Base-by-base conservation (phyloP, 64 coral and sea anemone genomes). In the Pachyseris speciosa region DNA sequence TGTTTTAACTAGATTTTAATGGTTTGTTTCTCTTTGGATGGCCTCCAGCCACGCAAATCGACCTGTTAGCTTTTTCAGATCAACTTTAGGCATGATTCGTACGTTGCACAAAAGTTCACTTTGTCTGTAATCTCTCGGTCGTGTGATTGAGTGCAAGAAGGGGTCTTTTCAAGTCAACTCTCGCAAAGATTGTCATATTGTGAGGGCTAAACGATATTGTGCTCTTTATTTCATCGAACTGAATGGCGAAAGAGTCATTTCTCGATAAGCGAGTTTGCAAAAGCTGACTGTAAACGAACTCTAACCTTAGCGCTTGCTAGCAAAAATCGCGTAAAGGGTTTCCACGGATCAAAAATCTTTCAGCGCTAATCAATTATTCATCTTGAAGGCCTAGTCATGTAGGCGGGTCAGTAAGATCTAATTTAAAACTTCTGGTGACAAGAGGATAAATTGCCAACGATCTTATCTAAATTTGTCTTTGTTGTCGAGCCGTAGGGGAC, bases 341-440 rank as follows among this genome's bases (percentile, higher is more conserved):
- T 81, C 77, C 20, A n/a, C 19, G 77, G 77, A 64, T 57, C 34
- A 81, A 61, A 40, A 61, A 48, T 81, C 77, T 81, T 61, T 81
- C 77, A 81, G 41, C 77, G 53, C 33, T 81, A 53, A 53, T 81
- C 77, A 81, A 81, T 81, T 81, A 81, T 81, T 81, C 77, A 81
- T 81, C 53, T 81, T 80, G 71, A 60, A 69, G 64, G 69, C 32
- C 75, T 57, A 78, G 80, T 81, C 65, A 61, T 69, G 76, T 88
- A 90, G 84, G 84, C 88, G 94, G 88, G 94, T 69, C 25, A 17
- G 27, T 65, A 55, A 67, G 64, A 88, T 96, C 89, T 92, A 74
- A 92, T 96, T 92, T 92, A 92, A 48, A 76, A 81, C 75, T 78
- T 49, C 65, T 67, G 74, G 73, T 96, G 94, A 96, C 89, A 86